Evolutionary conservation across 2,797 vertebrate genomes (phyloP).

Genomic region (Bradypus variegatus): DNA sequence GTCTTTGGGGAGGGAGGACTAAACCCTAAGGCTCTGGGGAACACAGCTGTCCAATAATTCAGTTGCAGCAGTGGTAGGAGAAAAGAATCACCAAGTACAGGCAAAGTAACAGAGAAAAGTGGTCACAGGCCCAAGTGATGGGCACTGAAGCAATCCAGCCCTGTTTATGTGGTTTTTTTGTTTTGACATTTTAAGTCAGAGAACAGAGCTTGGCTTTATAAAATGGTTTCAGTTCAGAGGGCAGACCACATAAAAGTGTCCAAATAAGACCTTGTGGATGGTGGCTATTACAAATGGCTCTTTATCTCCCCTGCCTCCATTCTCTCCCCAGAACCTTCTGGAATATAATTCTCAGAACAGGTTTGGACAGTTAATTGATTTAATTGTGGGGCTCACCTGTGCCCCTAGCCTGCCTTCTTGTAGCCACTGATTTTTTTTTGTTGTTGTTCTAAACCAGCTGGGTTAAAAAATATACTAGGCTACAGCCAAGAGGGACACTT

Average conservation of each 20-base stretch:
- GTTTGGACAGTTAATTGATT: not conserved
- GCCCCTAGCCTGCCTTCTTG: not conserved
- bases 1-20: not conserved
- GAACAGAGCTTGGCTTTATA: conserved; percentile 35
- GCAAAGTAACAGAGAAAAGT: not conserved
- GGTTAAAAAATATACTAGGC: not conserved
- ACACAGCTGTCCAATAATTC: too few relatives aligned
- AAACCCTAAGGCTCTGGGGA: not conserved
- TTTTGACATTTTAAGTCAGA: conserved; percentile 41
- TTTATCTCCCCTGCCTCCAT: not conserved
- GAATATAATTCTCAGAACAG: not conserved
- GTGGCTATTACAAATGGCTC: not conserved
- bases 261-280: not conserved
- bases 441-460: not conserved
- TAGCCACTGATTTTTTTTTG: not conserved
- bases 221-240: conserved; percentile 6
- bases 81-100: not conserved
- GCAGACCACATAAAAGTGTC: conserved; percentile 13
- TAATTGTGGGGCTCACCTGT: not conserved
- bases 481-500: too few relatives aligned
- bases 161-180: not conserved
- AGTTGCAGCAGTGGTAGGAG: not conserved
- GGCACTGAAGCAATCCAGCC: not conserved
- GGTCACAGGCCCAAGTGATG: rapidly evolving
- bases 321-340: not conserved